phyloP scores from a whole-genome alignment of 2,888 invertebrate species.

The Seira ritae region DNA sequence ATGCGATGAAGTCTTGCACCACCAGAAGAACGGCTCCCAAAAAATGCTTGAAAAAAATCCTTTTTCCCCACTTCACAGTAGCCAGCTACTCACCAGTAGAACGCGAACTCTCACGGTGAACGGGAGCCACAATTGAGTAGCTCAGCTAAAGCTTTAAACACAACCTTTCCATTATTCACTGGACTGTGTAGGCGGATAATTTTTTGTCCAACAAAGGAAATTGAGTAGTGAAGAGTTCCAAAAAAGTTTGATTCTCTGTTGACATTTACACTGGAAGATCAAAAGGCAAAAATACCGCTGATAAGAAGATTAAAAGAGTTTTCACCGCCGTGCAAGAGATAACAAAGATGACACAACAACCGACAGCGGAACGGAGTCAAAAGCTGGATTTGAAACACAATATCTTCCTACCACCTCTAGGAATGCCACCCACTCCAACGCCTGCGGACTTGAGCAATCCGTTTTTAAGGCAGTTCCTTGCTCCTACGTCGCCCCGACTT shows the following conservation, averaged over 20 bases:
- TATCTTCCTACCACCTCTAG: background rate
- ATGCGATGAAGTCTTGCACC: background rate
- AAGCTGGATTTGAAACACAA: background rate
- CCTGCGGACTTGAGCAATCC: background rate
- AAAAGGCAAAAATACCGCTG: background rate
- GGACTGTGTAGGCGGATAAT: background rate
- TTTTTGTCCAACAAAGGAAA: background rate
- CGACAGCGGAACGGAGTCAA: background rate
- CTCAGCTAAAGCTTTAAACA: background rate
- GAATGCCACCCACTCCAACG: background rate
- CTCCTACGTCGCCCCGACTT: background rate
- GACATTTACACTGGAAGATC: background rate
- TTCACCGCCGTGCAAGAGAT: background rate
- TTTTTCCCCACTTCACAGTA: slow-evolving; percentile 5
- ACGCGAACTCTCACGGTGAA: slow-evolving; percentile 11
- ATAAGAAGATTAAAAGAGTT: slow-evolving; percentile 3
- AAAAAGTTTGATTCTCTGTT: background rate
- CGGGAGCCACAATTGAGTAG: slow-evolving; percentile 5
- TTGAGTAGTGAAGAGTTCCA: background rate
- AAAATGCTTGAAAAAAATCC: slow-evolving; percentile 6
- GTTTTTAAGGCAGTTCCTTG: background rate
- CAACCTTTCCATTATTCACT: background rate
- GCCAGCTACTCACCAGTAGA: slow-evolving; percentile 11
- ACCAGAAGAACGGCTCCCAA: background rate
- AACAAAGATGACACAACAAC: slow-evolving; percentile 5